Evolutionary conservation across 2,113 vertebrate genomes (phyloP).

Genomic region (Eulemur rufifrons): DNA sequence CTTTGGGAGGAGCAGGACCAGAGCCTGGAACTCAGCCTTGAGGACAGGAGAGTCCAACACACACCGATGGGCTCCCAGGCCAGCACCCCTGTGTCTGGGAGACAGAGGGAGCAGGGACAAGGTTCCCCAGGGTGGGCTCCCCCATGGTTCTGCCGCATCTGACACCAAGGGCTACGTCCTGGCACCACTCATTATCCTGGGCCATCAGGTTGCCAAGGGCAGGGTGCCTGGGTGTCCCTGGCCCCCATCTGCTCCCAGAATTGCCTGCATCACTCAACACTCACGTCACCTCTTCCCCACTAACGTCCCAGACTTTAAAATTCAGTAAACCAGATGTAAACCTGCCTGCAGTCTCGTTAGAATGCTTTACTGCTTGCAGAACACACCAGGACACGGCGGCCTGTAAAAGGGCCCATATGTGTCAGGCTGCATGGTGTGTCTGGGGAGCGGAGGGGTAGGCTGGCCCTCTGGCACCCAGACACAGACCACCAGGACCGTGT

Average conservation of each 20-base stretch:
- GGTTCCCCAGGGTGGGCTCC: not conserved
- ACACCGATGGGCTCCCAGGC: not conserved
- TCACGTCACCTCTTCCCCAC: slow-evolving; percentile 1
- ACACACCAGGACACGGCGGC: not conserved
- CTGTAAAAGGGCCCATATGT: fast-evolving
- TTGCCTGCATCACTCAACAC: not conserved
- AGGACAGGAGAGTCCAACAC: not conserved
- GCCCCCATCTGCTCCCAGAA: not conserved
- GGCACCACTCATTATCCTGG: not conserved
- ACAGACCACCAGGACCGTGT: fast-evolving
- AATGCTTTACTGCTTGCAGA: not conserved
- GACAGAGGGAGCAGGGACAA: not conserved
- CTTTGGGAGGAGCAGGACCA: not conserved
- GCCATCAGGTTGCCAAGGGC: not conserved
- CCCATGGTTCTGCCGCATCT: not conserved
- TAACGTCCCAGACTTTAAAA: slow-evolving; percentile 32
- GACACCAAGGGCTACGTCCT: not conserved
- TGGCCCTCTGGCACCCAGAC: too few species aligned
- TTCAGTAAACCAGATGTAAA: slow-evolving; percentile 25
- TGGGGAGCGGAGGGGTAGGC: too few species aligned
- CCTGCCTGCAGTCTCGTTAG: not conserved
- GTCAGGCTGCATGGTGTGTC: not conserved
- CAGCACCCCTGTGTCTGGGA: not conserved
- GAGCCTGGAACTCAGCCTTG: not conserved
- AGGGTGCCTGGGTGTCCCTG: not conserved